Evolutionary conservation across 2,888 invertebrate species (phyloP).

Genomic region (Yponomeuta cagnagella): DNA sequence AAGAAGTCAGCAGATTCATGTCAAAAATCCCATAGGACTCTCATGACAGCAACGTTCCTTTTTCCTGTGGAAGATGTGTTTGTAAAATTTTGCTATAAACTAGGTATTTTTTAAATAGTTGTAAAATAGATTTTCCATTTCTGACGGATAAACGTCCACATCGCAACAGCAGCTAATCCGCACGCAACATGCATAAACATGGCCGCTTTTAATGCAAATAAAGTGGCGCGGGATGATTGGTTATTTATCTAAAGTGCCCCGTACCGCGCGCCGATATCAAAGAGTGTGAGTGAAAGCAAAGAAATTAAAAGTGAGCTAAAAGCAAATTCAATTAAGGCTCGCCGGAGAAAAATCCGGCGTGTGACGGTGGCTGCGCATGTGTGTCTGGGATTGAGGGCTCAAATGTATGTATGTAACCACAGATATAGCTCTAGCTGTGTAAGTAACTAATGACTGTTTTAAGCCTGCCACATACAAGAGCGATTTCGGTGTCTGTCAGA

Average conservation of each 20-base stretch:
- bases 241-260: conserved; percentile 62
- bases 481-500: no score
- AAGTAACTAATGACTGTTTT: no score
- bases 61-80: no score
- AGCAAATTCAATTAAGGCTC: conserved; percentile 64
- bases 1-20: no score
- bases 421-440: no score
- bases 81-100: no score
- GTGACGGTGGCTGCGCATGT: background rate
- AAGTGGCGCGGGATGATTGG: conserved; percentile 62
- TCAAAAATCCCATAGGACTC: no score
- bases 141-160: background rate
- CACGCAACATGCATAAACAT: background rate
- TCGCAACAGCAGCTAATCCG: background rate
- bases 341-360: conserved; percentile 43
- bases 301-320: conserved; percentile 65
- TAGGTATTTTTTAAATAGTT: no score
- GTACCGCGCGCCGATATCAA: conserved; percentile 52
- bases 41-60: no score
- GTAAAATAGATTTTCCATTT: background rate
- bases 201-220: conserved; percentile 22
- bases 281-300: conserved; percentile 56
- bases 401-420: background rate
- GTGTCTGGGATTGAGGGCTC: background rate
- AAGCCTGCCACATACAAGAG: no score